Conservation (phyloP, 2,113 vertebrate genomes). For the Plecotus auritus region DNA sequence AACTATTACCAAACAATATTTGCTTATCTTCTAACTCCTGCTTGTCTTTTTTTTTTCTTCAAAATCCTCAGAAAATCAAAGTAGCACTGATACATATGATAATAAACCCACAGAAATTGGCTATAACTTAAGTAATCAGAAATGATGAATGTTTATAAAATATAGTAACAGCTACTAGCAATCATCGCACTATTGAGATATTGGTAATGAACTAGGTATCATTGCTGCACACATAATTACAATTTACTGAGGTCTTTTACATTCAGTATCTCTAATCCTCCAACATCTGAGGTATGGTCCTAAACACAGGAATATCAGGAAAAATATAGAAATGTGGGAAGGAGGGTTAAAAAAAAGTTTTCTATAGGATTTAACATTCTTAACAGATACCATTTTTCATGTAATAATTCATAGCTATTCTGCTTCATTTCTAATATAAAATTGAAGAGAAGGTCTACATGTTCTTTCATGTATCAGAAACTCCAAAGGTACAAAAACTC, state of each 20-base stretch:
- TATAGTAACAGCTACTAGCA: neutral
- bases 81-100: neutral
- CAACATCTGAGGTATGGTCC: neutral
- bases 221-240: neutral
- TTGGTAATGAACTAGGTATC: neutral
- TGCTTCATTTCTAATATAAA: neutral
- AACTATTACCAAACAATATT: constrained; percentile 5
- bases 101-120: neutral
- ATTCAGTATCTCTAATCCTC: neutral
- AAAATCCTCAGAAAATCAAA: neutral
- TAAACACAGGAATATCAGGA: neutral
- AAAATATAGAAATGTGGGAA: neutral
- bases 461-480: neutral
- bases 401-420: neutral
- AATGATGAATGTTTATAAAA: neutral
- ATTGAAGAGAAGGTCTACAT: neutral
- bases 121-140: neutral
- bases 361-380: neutral
- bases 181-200: neutral
- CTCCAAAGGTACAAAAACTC: neutral
- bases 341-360: neutral
- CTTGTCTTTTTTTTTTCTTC: neutral
- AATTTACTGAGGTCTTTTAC: neutral
- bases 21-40: neutral
- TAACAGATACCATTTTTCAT: neutral